Percentiles rank a stretch among this genome's conserved stretches.
These are phyloP conservation scores for Pyrocephalus nanus DNA, from an alignment of 2,797 vertebrate genomes.

Conservation along the genomic window DNA sequence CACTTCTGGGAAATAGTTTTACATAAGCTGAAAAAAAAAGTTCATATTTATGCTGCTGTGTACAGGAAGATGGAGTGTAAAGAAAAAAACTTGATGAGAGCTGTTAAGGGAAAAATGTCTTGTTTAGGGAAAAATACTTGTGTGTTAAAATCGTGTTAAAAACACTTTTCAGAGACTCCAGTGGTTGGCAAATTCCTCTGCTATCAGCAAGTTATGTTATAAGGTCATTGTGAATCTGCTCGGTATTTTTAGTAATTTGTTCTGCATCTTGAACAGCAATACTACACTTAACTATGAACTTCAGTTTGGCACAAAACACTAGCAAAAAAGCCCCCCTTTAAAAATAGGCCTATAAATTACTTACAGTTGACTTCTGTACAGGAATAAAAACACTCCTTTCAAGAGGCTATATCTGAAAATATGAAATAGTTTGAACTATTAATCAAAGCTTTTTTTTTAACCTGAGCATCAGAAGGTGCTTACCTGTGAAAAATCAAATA, in stretches of 20 bases:
- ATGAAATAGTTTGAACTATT: background rate
- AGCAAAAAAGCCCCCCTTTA: background rate
- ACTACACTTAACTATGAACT: background rate
- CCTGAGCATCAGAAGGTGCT: background rate
- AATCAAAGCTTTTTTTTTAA: background rate
- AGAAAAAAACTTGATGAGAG: background rate
- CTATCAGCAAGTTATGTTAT: background rate
- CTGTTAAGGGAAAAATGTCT: background rate
- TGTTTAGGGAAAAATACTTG: background rate
- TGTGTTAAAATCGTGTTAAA: background rate
- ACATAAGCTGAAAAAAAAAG: background rate
- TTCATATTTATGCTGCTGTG: background rate
- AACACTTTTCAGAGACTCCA: background rate
- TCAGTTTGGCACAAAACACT: background rate
- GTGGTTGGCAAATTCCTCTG: background rate
- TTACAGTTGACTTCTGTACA: background rate
- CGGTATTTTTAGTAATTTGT: background rate
- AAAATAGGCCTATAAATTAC: background rate
- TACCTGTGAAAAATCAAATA: background rate
- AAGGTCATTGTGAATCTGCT: background rate
- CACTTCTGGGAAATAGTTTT: background rate
- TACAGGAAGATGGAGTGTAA: background rate
- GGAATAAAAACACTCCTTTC: background rate
- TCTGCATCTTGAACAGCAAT: background rate
- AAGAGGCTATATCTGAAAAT: background rate